Base-by-base conservation (phyloP, 23 tunicate species). In the Halocynthia roretzi region DNA sequence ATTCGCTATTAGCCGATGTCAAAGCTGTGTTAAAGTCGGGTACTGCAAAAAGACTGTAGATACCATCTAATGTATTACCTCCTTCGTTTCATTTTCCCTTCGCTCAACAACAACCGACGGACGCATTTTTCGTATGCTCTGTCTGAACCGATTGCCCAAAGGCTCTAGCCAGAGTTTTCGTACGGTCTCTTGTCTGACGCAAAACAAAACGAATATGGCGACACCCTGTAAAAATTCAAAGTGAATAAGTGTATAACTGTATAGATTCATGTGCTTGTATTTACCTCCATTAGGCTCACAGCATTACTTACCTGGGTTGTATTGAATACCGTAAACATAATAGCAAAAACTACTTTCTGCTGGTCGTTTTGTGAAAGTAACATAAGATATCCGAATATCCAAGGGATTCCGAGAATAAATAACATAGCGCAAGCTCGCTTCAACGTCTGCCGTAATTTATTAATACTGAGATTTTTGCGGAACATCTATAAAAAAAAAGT, bases 361-460 rank as follows among this genome's bases (percentile, higher is more conserved):
- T 67, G 22, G 10, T 80, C 81, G 50, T 84, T 72, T 72, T 89
- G 81, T 52, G 68, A 62, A 15, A 89, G 67, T 31, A 89, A 54
- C 96, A 89, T 89, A 14, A 76, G 52, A 51, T 74, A 89, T 18
- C 96, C 96, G 54, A 89, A 83, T 11, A 89, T 18, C 96, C 96
- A 89, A 0, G 96, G 96, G 62, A 89, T 56, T 6, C 96, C 96
- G 17, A 89, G 80, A 52, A 89, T 83, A 57, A 89, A 63, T 50
- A 85, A 72, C 88, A 89, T 80, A 63, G 83, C 80, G 52, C 76
- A 40, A 5, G 96, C 96, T 78, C 96, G 78, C 40, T 52, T 76
- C 20, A 83, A 51, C 6, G 88, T 72, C 56, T 79, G 81, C 15
- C 76, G 65, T 14, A 89, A 31, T 53, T 76, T 76, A 18, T 65